These are phyloP conservation scores for Pithys albifrons DNA, from an alignment of 2,113 vertebrate species.

Conservation along the genomic window DNA sequence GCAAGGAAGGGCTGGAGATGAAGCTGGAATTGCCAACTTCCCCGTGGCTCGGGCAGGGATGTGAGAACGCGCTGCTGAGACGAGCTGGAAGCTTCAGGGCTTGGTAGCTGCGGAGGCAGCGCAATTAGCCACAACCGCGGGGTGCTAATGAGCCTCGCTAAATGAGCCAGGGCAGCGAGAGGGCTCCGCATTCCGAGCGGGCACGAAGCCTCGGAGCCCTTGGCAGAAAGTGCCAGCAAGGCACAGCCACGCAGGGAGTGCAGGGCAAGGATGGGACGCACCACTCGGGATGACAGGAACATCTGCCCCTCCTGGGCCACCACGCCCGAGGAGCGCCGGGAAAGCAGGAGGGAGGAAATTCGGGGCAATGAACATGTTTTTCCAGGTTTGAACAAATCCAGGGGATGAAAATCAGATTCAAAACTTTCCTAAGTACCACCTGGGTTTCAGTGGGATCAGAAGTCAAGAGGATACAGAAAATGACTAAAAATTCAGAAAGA, in stretches of 20 bases:
- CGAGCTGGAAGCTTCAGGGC: not conserved
- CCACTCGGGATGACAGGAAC: not conserved
- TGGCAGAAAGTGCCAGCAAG: not conserved
- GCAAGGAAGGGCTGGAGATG: not conserved
- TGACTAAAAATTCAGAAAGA: not conserved
- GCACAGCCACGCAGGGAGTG: fast-evolving
- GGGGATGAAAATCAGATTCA: not conserved
- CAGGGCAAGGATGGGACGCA: not conserved
- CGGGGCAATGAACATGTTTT: not conserved
- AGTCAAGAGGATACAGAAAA: not conserved
- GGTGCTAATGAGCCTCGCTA: not conserved
- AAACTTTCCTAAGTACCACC: not conserved
- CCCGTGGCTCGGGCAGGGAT: not conserved
- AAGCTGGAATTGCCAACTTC: not conserved
- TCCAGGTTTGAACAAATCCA: not conserved
- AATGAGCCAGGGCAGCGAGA: not conserved
- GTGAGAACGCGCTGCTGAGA: not conserved
- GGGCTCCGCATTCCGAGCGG: not conserved
- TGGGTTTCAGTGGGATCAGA: not conserved
- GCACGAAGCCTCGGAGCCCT: not conserved
- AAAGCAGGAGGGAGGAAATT: not conserved
- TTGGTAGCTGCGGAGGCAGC: not conserved
- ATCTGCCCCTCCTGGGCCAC: not conserved
- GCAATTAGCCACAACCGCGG: not conserved
- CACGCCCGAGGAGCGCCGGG: not conserved